These are phyloP conservation scores for Pammene aurita DNA, from an alignment of 2,888 invertebrate species.

Conservation along the genomic window DNA sequence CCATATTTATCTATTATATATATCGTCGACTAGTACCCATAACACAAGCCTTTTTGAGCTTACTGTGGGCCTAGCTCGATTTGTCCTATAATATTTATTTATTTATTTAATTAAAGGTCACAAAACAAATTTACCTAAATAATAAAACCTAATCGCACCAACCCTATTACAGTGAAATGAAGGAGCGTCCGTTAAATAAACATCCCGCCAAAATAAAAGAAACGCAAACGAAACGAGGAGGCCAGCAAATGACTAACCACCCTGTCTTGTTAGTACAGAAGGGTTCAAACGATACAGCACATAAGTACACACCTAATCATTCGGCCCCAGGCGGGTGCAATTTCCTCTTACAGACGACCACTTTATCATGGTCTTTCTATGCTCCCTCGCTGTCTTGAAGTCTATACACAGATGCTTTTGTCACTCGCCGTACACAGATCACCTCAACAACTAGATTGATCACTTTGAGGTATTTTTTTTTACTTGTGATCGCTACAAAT, in stretches of 20 bases:
- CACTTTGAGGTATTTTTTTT: too few species aligned
- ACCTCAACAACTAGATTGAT: too few species aligned
- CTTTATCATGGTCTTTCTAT: constrained; percentile 43
- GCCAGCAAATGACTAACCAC: constrained; percentile 15
- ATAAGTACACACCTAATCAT: constrained; percentile 56
- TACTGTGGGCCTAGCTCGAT: too few species aligned
- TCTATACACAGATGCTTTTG: not conserved
- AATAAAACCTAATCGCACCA: too few species aligned
- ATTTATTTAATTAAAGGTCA: too few species aligned
- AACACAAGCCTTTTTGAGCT: too few species aligned
- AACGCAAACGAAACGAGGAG: not conserved
- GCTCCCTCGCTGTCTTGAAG: not conserved
- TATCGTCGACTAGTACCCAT: too few species aligned
- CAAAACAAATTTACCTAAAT: too few species aligned
- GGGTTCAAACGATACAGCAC: constrained; percentile 45
- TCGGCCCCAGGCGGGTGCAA: constrained; percentile 51
- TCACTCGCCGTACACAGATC: too few species aligned
- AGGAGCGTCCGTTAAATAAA: not conserved
- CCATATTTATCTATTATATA: too few species aligned
- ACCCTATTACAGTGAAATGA: not conserved
- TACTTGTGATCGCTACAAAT: too few species aligned
- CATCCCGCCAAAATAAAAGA: not conserved
- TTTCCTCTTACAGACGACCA: constrained; percentile 50
- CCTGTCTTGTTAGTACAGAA: constrained; percentile 39
- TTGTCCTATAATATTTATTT: too few species aligned